Conservation (phyloP, 2,888 invertebrate genomes). For the Minunthozetes semirufus region DNA sequence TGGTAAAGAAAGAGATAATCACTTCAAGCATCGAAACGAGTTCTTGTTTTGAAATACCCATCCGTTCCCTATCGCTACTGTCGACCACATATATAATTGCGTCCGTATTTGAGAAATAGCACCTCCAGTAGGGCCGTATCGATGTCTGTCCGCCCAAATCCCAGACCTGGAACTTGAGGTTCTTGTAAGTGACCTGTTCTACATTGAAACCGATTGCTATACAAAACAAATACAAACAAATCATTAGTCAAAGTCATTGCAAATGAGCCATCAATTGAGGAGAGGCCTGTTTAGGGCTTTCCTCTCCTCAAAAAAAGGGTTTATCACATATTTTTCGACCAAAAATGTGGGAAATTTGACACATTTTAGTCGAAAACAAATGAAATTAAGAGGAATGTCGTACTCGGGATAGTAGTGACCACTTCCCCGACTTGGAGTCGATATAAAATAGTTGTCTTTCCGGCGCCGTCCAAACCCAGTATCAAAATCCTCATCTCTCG, state of each 20-base stretch:
- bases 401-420: conserved; percentile 99
- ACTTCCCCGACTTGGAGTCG: conserved; percentile 99
- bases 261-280: too few relatives aligned
- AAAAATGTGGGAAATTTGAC: too few relatives aligned
- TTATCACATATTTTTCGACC: too few relatives aligned
- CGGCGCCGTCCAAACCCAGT: conserved; percentile 98
- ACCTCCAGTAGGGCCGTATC: conserved; percentile 95
- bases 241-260: too few relatives aligned
- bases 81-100: conserved; percentile 95
- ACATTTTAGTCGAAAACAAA: too few relatives aligned
- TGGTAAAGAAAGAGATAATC: too few relatives aligned
- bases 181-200: conserved; percentile 98
- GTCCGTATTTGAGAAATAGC: conserved; percentile 96
- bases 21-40: conserved; percentile 97
- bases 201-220: conserved; percentile 80
- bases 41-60: conserved; percentile 96
- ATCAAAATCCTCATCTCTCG: conserved; percentile 99
- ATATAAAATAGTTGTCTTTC: conserved; percentile 96
- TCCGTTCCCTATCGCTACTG: conserved; percentile 92
- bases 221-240: conserved; percentile 23
- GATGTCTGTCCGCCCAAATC: conserved; percentile 97
- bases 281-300: too few relatives aligned
- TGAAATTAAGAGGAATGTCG: too few relatives aligned
- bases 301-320: too few relatives aligned
- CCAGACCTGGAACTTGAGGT: conserved; percentile 98